These are phyloP conservation scores for Nannoperca australis DNA, from an alignment of 2,797 vertebrate genomes.

Conservation along the genomic window DNA sequence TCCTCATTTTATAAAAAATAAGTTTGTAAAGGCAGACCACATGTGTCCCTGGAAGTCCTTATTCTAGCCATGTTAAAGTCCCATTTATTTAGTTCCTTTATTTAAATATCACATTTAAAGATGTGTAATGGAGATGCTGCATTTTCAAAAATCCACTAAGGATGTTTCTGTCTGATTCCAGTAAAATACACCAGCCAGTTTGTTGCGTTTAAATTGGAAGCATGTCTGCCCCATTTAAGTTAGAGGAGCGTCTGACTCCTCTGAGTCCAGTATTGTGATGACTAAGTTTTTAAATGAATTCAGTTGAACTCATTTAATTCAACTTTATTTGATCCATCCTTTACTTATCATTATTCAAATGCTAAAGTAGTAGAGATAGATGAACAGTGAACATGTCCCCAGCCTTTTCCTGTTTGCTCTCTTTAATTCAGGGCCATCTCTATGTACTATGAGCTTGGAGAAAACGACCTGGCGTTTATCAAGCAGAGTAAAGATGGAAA, in stretches of 20 bases:
- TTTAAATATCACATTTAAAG: background rate
- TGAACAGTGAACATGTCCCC: background rate
- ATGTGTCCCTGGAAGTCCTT: no score
- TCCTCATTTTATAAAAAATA: background rate
- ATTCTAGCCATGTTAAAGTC: background rate
- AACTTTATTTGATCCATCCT: background rate
- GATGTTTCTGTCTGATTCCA: background rate
- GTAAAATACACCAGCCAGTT: slow-evolving; percentile 3
- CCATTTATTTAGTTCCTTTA: background rate
- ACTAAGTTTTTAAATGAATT: background rate
- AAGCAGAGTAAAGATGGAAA: slow-evolving; percentile 94
- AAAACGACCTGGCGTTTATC: slow-evolving; percentile 94
- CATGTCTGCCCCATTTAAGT: background rate
- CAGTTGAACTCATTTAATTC: background rate
- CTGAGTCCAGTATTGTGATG: background rate
- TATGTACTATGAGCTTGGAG: slow-evolving; percentile 91
- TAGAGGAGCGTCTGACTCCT: background rate
- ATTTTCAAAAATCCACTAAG: background rate
- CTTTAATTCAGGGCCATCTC: slow-evolving; percentile 90
- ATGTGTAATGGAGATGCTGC: background rate
- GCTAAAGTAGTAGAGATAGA: background rate
- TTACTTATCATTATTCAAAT: background rate
- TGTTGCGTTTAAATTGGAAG: background rate
- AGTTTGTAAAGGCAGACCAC: background rate
- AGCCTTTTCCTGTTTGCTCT: background rate